A percentile compares a stretch with the other conserved stretches of the same genome.
These are phyloP conservation scores for Cephalopterus ornatus DNA, from an alignment of 2,113 vertebrate species.

Conservation along the genomic window DNA sequence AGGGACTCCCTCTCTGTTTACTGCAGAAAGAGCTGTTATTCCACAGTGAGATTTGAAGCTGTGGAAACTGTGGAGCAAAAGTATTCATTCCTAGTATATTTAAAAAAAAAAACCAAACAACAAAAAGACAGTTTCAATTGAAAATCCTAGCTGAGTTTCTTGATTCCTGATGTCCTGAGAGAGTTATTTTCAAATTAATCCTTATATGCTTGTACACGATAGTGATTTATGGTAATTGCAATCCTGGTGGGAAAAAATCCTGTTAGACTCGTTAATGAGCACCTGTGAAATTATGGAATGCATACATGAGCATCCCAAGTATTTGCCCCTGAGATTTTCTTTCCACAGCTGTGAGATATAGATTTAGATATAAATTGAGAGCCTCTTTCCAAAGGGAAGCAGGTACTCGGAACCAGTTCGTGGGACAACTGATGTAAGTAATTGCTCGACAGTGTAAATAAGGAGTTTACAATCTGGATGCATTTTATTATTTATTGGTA, in stretches of 20 bases:
- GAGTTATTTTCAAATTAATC: constrained; percentile 26
- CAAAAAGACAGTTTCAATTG: rapidly evolving
- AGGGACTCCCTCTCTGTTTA: not conserved
- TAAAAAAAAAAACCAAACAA: not conserved
- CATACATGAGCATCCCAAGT: not conserved
- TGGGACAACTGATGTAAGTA: not conserved
- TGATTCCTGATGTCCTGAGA: not conserved
- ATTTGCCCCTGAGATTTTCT: not conserved
- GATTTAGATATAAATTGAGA: not conserved
- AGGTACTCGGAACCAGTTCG: not conserved
- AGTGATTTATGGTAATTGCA: constrained; percentile 50
- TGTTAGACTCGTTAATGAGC: not conserved
- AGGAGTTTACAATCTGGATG: not conserved
- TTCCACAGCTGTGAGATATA: not conserved
- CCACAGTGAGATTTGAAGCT: not conserved
- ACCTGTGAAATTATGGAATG: not conserved
- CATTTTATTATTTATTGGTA: not conserved
- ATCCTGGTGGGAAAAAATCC: not conserved
- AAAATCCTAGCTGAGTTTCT: not conserved
- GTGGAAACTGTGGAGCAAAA: not conserved
- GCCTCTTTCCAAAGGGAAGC: not conserved
- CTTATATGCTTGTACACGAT: not conserved
- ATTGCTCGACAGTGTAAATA: not conserved
- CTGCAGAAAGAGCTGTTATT: not conserved
- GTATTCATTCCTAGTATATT: not conserved